Percentiles rank a stretch among this genome's conserved stretches.
phyloP scores from a whole-genome alignment of 2,888 invertebrate species.

The Meteorus cinctellus region DNA sequence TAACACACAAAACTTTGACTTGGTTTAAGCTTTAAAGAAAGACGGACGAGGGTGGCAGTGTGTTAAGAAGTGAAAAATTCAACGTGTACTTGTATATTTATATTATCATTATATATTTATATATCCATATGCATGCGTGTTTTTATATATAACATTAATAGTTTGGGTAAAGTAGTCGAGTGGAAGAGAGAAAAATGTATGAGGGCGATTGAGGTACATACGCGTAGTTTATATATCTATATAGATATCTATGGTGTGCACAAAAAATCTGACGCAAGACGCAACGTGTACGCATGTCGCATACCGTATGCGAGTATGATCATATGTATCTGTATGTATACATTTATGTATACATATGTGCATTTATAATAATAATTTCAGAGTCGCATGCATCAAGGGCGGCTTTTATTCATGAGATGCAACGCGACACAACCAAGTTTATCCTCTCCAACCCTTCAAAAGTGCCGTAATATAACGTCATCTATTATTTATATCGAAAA shows the following conservation, averaged over 20 bases:
- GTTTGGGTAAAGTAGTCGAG: neutral
- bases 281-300: conserved; percentile 38
- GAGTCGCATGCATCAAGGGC: conserved; percentile 33
- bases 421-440: conserved; percentile 15
- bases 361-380: conserved; percentile 22
- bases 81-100: too few species aligned
- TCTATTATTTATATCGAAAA: conserved; percentile 53
- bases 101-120: too few species aligned
- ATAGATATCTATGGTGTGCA: conserved; percentile 30
- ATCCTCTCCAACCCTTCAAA: conserved; percentile 11
- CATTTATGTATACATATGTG: conserved; percentile 34
- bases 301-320: conserved; percentile 40
- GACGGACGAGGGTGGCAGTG: too few species aligned
- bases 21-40: neutral
- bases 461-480: conserved; percentile 36
- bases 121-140: too few species aligned
- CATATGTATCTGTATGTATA: neutral
- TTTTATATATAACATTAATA: too few species aligned
- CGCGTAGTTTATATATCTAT: neutral
- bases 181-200: neutral
- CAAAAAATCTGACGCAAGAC: conserved; percentile 40
- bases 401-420: conserved; percentile 54
- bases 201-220: neutral
- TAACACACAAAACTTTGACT: neutral
- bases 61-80: too few species aligned